phyloP scores from a whole-genome alignment of 2,888 invertebrate species.

The Drosophila colorata region DNA sequence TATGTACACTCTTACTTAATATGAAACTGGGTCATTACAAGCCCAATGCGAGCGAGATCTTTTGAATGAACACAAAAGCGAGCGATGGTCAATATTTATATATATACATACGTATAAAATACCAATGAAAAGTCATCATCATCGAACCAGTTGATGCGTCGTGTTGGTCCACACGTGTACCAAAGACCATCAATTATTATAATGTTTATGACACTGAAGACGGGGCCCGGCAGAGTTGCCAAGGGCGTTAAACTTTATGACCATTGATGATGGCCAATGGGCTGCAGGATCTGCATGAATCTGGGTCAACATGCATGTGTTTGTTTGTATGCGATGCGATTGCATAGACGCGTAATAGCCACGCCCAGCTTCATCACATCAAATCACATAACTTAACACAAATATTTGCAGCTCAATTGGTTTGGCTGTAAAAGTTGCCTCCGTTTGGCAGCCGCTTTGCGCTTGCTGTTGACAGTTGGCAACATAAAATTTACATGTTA shows the following conservation, averaged over 20 bases:
- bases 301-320: constrained; percentile 48
- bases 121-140: constrained; percentile 55
- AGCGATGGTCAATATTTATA: constrained; percentile 54
- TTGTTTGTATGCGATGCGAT: background rate
- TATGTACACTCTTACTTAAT: constrained; percentile 58
- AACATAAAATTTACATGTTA: constrained; percentile 76
- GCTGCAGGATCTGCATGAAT: constrained; percentile 32
- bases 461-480: constrained; percentile 62
- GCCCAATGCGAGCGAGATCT: constrained; percentile 43
- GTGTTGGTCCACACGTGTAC: constrained; percentile 54
- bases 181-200: constrained; percentile 38
- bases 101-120: constrained; percentile 23
- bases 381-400: constrained; percentile 53
- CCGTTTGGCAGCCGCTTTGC: constrained; percentile 36
- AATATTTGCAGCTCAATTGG: constrained; percentile 60
- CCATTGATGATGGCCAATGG: constrained; percentile 37
- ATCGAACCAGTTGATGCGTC: constrained; percentile 54
- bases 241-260: constrained; percentile 51
- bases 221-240: constrained; percentile 27
- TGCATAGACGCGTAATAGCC: constrained; percentile 48
- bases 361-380: constrained; percentile 43
- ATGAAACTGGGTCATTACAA: constrained; percentile 74
- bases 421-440: constrained; percentile 49
- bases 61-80: constrained; percentile 57
- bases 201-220: constrained; percentile 34